These are phyloP conservation scores for Endomychus coccineus DNA, from an alignment of 2,888 invertebrate species.

Conservation along the genomic window DNA sequence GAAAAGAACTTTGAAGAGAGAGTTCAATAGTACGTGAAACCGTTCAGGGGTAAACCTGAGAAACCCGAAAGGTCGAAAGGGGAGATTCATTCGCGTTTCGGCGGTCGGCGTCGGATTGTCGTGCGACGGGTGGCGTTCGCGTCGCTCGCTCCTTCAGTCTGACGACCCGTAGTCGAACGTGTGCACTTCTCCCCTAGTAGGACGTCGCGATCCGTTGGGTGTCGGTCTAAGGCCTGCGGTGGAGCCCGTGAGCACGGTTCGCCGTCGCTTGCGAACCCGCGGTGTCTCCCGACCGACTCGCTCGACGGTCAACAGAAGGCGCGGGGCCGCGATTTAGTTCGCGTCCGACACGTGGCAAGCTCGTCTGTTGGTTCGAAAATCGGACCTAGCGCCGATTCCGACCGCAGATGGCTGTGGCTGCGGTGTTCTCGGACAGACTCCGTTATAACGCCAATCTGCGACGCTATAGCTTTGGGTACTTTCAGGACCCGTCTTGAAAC, in stretches of 20 bases:
- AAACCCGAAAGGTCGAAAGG: conserved; percentile 32
- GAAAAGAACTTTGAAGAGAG: conserved; percentile 39
- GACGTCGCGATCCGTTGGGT: conserved; percentile 50
- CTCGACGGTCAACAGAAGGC: conserved; percentile 19
- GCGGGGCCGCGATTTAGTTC: conserved; percentile 11
- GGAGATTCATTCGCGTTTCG: conserved; percentile 25
- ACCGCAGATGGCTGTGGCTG: conserved; percentile 14
- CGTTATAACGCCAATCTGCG: conserved; percentile 29
- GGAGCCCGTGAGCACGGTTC: conserved; percentile 19
- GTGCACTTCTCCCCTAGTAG: conserved; percentile 46
- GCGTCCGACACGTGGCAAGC: conserved; percentile 29
- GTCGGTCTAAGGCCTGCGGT: conserved; percentile 41
- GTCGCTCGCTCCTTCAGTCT: conserved; percentile 16
- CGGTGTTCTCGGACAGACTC: conserved; percentile 24
- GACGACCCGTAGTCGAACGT: conserved; percentile 26
- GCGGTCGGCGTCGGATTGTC: conserved; percentile 19
- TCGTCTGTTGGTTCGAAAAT: conserved; percentile 30
- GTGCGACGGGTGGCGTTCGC: conserved; percentile 16
- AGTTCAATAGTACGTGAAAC: conserved; percentile 49
- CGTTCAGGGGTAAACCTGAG: conserved; percentile 37
- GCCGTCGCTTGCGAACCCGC: conserved; percentile 12
- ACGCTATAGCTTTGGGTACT: conserved; percentile 38
- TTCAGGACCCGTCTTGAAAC: conserved; percentile 68
- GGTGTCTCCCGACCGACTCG: conserved; percentile 18
- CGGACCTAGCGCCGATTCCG: conserved; percentile 20